A percentile compares a stretch with the other conserved stretches of the same genome.
phyloP scores from a whole-genome alignment of 2,797 vertebrate genomes.

The Periparus ater region DNA sequence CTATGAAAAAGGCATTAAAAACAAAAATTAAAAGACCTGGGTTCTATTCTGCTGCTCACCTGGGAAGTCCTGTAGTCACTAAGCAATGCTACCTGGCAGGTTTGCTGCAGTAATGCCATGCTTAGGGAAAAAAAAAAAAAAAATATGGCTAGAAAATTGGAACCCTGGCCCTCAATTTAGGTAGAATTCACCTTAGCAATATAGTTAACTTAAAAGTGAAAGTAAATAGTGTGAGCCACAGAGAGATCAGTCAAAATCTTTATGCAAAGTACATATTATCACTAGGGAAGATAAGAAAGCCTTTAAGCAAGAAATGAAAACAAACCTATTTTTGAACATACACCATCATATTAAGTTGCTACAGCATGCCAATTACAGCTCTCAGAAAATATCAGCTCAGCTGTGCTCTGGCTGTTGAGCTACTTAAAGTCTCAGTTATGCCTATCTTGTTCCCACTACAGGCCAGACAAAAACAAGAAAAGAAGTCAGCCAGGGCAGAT shows the following conservation, averaged over 20 bases:
- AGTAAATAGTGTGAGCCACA: conserved; percentile 11
- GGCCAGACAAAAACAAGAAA: background rate
- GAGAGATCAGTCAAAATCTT: conserved; percentile 20
- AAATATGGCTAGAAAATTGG: background rate
- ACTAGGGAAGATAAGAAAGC: conserved; percentile 11
- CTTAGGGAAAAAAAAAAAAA: background rate
- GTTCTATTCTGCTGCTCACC: background rate
- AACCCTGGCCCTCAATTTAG: background rate
- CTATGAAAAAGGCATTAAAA: background rate
- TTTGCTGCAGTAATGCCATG: background rate
- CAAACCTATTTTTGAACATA: conserved; percentile 5
- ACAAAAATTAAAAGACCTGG: background rate
- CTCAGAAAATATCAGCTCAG: background rate
- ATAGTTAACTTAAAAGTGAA: background rate
- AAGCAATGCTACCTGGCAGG: background rate
- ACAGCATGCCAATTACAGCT: background rate
- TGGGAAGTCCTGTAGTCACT: background rate
- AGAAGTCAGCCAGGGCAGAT: background rate
- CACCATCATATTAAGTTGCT: background rate
- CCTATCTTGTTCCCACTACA: background rate
- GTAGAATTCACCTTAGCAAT: background rate
- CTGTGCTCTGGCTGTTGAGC: background rate
- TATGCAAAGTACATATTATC: conserved; percentile 10
- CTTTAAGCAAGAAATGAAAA: conserved; percentile 20
- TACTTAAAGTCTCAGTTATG: background rate